Evolutionary conservation across 2,888 invertebrate genomes (phyloP), one percentile per base, ranked within the genome.

Genomic region (Dysmachus trigonus): DNA sequence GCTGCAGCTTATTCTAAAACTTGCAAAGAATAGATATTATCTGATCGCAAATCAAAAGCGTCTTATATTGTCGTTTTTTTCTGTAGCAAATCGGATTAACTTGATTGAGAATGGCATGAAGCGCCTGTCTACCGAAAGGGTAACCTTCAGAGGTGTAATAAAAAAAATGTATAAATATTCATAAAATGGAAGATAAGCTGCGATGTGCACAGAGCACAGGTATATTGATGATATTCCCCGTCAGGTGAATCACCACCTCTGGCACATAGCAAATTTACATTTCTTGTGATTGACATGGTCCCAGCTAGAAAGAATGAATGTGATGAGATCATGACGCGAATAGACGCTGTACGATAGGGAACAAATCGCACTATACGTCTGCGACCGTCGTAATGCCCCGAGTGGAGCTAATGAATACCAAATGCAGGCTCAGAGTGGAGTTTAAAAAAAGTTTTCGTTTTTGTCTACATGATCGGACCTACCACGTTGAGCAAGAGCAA

Each of bases 361-460:
- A 76, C 76, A 76, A 38, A 38, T 76, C 76, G 35, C 74, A 6
- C 33, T n/a, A n/a, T n/a, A 76, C 33, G 76, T 38, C 38, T 15
- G 35, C 73, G 76, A 10, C 5, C 4, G 18, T 22, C n/a, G 35
- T 7, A 18, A 31, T 8, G 22, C 38, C 35, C 8, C 22, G 22
- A 76, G 35, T 76, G 38, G 33, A 76, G 27, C 76, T 76, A 76
- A 76, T 76, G 76, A 76, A 76, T 76, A 76, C 76, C 76, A 76
- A 76, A 76, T 76, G 76, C 76, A 76, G 76, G 41, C n/a, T 38
- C n/a, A 31, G 30, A 73, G 18, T 38, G 7, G 22, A 38, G 31
- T 38, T 38, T 38, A 38, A 74, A 18, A 33, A 38, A 35, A 33
- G 3, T 0, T 1, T 51, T 6, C n/a, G n/a, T n/a, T n/a, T n/a